Evolutionary conservation across 2,113 vertebrate species (phyloP).

Genomic region (Furnarius figulus): DNA sequence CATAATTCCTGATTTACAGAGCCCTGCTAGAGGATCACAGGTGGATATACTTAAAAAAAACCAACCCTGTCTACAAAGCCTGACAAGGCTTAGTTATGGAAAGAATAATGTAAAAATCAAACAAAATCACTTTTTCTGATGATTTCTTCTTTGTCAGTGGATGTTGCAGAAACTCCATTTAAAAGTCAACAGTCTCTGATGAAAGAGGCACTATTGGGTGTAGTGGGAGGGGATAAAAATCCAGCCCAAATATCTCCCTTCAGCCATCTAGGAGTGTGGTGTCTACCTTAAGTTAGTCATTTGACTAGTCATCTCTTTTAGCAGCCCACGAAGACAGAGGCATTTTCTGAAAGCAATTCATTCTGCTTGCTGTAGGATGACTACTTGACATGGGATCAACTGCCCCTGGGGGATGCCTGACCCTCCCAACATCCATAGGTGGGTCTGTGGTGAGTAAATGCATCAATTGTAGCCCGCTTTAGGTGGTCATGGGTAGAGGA

Average conservation of each 20-base stretch:
- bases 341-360: not conserved
- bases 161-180: not conserved
- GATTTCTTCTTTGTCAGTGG: not conserved
- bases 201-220: not conserved
- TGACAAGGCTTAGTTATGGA: not conserved
- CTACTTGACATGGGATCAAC: not conserved
- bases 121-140: not conserved
- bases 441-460: not conserved
- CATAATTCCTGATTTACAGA: not conserved
- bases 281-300: constrained; percentile 33
- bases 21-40: not conserved
- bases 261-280: not conserved
- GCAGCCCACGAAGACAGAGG: not conserved
- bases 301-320: constrained; percentile 15
- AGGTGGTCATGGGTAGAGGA: not conserved
- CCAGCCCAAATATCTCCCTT: not conserved
- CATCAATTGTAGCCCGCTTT: not conserved
- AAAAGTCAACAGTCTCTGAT: not conserved
- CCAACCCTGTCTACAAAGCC: accelerated
- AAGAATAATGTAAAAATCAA: not conserved
- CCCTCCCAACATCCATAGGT: not conserved
- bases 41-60: not conserved
- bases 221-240: not conserved
- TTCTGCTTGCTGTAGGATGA: not conserved
- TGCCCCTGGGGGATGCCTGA: not conserved